Conservation (phyloP, 2,113 vertebrate species). For the Catharus minimus region DNA sequence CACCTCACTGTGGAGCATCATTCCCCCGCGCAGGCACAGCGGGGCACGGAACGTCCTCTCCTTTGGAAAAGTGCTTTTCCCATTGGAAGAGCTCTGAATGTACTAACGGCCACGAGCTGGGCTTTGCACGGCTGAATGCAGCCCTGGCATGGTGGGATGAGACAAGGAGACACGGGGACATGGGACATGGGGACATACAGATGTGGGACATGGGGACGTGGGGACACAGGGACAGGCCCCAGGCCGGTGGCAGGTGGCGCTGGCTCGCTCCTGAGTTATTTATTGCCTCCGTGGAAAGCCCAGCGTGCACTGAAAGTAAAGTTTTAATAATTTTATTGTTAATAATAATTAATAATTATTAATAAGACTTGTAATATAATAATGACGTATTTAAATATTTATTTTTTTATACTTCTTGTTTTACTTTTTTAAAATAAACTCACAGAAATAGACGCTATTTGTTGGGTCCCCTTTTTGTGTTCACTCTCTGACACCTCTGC, state of each 20-base stretch:
- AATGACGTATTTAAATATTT: conserved; percentile 64
- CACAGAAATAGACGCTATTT: background rate
- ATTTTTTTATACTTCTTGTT: conserved; percentile 53
- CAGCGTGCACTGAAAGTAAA: background rate
- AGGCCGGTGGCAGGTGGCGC: conserved; percentile 13
- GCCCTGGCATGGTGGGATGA: rapidly evolving
- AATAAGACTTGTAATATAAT: conserved; percentile 56
- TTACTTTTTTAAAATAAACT: conserved; percentile 29
- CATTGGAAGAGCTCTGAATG: background rate
- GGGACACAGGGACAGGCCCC: background rate
- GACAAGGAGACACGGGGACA: rapidly evolving
- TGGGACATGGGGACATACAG: rapidly evolving
- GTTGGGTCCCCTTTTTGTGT: background rate
- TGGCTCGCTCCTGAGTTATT: conserved; percentile 47
- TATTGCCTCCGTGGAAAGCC: background rate
- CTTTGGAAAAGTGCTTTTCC: background rate
- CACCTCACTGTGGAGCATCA: background rate
- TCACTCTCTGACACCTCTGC: background rate
- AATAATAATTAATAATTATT: conserved; percentile 38
- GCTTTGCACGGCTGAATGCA: rapidly evolving
- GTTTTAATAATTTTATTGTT: conserved; percentile 7
- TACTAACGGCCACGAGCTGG: background rate
- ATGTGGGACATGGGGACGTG: background rate
- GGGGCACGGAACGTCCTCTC: background rate
- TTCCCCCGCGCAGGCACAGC: rapidly evolving